Base-by-base conservation (phyloP, 2,113 vertebrate genomes). In the Rhinopomastus cyanomelas region DNA sequence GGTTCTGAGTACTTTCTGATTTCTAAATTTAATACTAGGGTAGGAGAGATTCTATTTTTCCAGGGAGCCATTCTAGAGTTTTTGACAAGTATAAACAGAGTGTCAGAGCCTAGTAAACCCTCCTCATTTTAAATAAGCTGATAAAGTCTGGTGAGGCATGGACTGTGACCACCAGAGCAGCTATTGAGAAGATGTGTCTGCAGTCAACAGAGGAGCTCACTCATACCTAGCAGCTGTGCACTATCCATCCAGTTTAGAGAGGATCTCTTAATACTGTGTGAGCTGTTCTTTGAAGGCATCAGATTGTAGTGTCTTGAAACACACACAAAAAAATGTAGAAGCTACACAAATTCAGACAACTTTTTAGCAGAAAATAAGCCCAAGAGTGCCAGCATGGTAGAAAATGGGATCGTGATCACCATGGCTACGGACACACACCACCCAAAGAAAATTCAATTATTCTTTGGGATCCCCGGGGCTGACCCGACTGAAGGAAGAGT, bases 1-100 rank as follows among this genome's bases (percentile, higher is more conserved):
- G 12, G 11, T 44, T 81, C 52, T 59, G 49, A 67, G 25, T 42
- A 55, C 55, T 85, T 87, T 87, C 61, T 87, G 4, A 55, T 75
- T 87, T 75, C 5, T 61, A 44, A 66, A 75, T 42, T 42, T 42
- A 42, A 42, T 66, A 69, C 16, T 75, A 62, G 6, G 6, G 8
- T 67, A 22, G 19, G 15, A 55, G 59, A 82, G 4, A 62, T 21
- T 67, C 79, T 75, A 23, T 87, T 48, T 79, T 79, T 72, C 25
- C 0, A 0, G 25, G 11, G 46, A 48, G 27, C 9, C 1, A 0
- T 76, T 46, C 39, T 11, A 7, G 5, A 84, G 36, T 49, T 57
- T n/a, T 46, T 86, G 42, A 67, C 71, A 92, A 77, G 37, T 39
- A 34, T 55, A 72, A 85, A 66, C 18, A 61, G n/a, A 61, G 27